Percentiles rank a stretch among this genome's conserved stretches.
Conservation (phyloP, 1,140 invertebrate genomes). For the Tetranychus urticae region DNA sequence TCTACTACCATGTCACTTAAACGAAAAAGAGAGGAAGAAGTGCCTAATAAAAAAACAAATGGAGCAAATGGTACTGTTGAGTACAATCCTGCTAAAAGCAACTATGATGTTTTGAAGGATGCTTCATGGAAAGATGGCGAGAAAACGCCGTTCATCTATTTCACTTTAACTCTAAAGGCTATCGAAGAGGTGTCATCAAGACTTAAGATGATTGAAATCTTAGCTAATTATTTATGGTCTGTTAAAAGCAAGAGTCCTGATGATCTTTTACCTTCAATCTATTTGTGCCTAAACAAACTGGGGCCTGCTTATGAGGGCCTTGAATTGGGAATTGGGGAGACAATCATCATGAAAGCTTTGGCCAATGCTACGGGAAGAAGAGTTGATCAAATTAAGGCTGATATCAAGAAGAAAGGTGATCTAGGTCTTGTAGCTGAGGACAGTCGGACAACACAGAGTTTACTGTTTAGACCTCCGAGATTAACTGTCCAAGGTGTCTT, state of each 20-base stretch:
- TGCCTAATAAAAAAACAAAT: too few relatives aligned
- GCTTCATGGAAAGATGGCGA: conserved; percentile 57
- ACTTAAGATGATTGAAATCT: conserved; percentile 77
- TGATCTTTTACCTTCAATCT: conserved; percentile 69
- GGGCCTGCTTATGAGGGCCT: conserved; percentile 78
- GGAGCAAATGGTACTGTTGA: conserved; percentile 7
- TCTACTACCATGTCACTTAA: too few relatives aligned
- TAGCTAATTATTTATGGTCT: conserved; percentile 81
- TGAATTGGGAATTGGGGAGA: conserved; percentile 80
- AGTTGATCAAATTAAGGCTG: conserved; percentile 57
- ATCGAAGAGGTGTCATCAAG: conserved; percentile 66
- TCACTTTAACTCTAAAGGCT: conserved; percentile 65
- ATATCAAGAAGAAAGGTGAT: conserved; percentile 56
- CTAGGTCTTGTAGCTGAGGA: conserved; percentile 76
- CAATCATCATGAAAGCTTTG: conserved; percentile 75
- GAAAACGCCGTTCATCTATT: conserved; percentile 68
- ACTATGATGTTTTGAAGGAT: conserved; percentile 73
- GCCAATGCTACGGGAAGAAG: conserved; percentile 71
- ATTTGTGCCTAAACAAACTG: conserved; percentile 81
- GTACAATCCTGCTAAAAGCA: conserved; percentile 48
- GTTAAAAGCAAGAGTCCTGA: conserved; percentile 62
- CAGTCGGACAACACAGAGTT: conserved; percentile 63
- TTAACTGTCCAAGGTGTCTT: conserved; percentile 42
- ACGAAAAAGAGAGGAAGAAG: too few relatives aligned
- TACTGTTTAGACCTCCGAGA: conserved; percentile 41